phyloP scores from a whole-genome alignment of 1,140 invertebrate species.

The Episyrphus balteatus region DNA sequence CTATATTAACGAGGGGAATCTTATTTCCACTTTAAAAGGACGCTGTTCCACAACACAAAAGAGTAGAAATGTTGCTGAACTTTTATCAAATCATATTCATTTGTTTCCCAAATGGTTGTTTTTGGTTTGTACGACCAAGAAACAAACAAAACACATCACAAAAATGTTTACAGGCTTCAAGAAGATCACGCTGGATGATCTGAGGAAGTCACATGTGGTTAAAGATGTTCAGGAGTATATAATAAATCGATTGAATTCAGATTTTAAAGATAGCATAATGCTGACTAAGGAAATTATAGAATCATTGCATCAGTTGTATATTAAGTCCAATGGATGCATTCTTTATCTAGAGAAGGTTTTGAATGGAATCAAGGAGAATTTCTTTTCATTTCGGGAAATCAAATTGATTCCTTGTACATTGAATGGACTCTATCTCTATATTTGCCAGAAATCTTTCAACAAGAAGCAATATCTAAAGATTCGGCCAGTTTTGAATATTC shows the following conservation, averaged over 20 bases:
- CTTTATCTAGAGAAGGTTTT: constrained; percentile 87
- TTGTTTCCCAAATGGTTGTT: constrained; percentile 89
- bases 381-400: constrained; percentile 73
- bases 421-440: constrained; percentile 89
- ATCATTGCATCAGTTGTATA: constrained; percentile 88
- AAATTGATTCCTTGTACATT: constrained; percentile 89
- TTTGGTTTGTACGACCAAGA: constrained; percentile 78
- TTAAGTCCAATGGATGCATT: constrained; percentile 94
- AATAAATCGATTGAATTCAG: constrained; percentile 74
- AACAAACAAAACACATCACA: constrained; percentile 74
- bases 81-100: constrained; percentile 80
- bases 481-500: constrained; percentile 69
- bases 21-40: constrained; percentile 35
- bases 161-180: constrained; percentile 89
- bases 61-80: constrained; percentile 66
- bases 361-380: constrained; percentile 85
- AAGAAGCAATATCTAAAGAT: constrained; percentile 76
- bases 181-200: constrained; percentile 83
- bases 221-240: constrained; percentile 94
- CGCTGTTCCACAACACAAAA: constrained; percentile 40
- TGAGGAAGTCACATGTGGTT: constrained; percentile 76
- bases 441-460: constrained; percentile 85
- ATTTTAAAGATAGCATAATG: constrained; percentile 42
- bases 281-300: constrained; percentile 68
- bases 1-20: constrained; percentile 36